Base-by-base conservation (phyloP, 1,140 invertebrate genomes). In the Drosophila kikkawai region DNA sequence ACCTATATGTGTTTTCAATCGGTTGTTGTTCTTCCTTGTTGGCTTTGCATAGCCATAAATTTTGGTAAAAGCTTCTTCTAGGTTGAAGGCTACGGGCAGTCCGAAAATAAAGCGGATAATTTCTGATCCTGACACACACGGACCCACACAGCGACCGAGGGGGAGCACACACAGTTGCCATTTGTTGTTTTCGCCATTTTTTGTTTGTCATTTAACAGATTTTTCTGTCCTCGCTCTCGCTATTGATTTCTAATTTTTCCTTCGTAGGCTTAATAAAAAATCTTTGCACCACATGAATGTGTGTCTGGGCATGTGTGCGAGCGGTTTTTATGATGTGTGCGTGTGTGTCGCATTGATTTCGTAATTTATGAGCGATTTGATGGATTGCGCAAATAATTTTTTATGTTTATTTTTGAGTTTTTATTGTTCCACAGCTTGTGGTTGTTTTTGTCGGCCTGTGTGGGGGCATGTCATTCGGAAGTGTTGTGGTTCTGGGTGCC, bases 161-260 rank as follows among this genome's bases (percentile, higher is more conserved):
- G 17, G n/a, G 11, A 32, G 32, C 22, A 17, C 50, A 71, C 67
- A 71, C 55, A 59, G 42, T 42, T 19, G 51, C 65, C 61, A 64
- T 73, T 74, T 67, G 64, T 34, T 69, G 44, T 69, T 57, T 41
- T 55, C 26, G 45, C 56, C 41, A 36, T 47, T 57, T 67, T 75
- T 79, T 78, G 69, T 73, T 85, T 85, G 78, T 79, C 66, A 77
- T 73, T 80, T 70, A 80, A 74, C 75, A 87, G 79, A 86, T 86
- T 79, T 88, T 70, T 68, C 34, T 75, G 53, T 32, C 47, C 60
- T 58, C 41, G 51, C 17, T 44, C 32, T 75, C n/a, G 50, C 59
- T 87, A 87, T 87, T 87, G 83, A 87, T 83, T 87, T 80, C 61
- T 75, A 80, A 88, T 87, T 83, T 87, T 87, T 83, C 37, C 53